Evolutionary conservation across 2,113 vertebrate genomes (phyloP).

Genomic region (Sander lucioperca): DNA sequence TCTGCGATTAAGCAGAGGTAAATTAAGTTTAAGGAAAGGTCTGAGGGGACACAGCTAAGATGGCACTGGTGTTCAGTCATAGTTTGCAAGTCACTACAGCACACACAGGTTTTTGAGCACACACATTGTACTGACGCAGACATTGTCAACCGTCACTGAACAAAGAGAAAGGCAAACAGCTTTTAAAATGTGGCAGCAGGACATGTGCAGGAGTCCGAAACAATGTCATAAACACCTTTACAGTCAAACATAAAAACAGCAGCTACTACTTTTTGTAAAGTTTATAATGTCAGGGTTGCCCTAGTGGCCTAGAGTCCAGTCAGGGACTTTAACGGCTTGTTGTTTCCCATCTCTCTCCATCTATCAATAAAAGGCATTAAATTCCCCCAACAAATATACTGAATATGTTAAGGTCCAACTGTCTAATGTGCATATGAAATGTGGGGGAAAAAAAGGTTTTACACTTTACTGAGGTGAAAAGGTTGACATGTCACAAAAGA

Average conservation of each 20-base stretch:
- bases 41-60: conserved; percentile 12
- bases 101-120: not conserved
- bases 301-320: too few species aligned
- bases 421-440: too few species aligned
- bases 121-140: not conserved
- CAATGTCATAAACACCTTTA: not conserved
- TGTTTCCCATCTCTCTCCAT: too few species aligned
- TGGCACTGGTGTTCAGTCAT: conserved; percentile 14
- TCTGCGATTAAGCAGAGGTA: conserved; percentile 42
- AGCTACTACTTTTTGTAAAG: too few species aligned
- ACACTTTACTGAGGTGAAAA: not conserved
- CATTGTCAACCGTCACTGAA: not conserved
- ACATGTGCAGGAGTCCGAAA: not conserved
- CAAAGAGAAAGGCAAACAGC: too few species aligned
- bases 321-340: too few species aligned
- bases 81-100: not conserved
- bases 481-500: not conserved
- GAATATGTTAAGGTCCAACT: too few species aligned
- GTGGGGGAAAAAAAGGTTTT: not conserved
- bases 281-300: too few species aligned
- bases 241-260: too few species aligned
- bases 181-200: not conserved
- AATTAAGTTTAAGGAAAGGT: conserved; percentile 39
- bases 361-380: too few species aligned
- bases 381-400: too few species aligned